These are phyloP conservation scores for Ectropis grisescens DNA, from an alignment of 1,140 invertebrate species.

Conservation along the genomic window DNA sequence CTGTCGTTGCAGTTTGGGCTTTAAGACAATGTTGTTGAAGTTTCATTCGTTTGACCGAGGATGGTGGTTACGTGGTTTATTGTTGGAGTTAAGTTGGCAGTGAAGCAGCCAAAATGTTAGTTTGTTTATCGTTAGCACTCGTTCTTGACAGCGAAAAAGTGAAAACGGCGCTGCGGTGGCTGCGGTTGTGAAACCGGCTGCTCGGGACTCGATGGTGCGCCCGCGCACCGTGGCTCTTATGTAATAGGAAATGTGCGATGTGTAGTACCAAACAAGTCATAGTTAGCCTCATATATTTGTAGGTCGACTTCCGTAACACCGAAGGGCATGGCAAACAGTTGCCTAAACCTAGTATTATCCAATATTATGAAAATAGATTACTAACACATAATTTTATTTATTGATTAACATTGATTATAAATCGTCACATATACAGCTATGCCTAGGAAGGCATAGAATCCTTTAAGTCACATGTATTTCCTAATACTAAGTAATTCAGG, in stretches of 20 bases:
- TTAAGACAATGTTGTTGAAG: conserved; percentile 23
- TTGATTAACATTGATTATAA: too few relatives aligned
- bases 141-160: conserved; percentile 70
- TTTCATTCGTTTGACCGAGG: conserved; percentile 17
- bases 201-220: conserved; percentile 29
- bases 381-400: too few relatives aligned
- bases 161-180: conserved; percentile 56
- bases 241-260: conserved; percentile 25
- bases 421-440: too few relatives aligned
- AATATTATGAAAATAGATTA: too few relatives aligned
- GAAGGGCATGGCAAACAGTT: not conserved
- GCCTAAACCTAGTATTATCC: not conserved
- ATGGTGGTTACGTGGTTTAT: conserved; percentile 23
- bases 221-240: conserved; percentile 17
- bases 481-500: too few relatives aligned
- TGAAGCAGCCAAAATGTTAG: conserved; percentile 61
- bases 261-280: too few relatives aligned
- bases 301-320: not conserved
- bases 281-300: too few relatives aligned
- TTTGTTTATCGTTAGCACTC: conserved; percentile 65
- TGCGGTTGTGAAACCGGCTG: conserved; percentile 59
- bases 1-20: conserved; percentile 37
- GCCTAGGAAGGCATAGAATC: too few relatives aligned
- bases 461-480: too few relatives aligned
- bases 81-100: conserved; percentile 23